phyloP scores from a whole-genome alignment of 2,113 vertebrate genomes.

The Azemiops feae region DNA sequence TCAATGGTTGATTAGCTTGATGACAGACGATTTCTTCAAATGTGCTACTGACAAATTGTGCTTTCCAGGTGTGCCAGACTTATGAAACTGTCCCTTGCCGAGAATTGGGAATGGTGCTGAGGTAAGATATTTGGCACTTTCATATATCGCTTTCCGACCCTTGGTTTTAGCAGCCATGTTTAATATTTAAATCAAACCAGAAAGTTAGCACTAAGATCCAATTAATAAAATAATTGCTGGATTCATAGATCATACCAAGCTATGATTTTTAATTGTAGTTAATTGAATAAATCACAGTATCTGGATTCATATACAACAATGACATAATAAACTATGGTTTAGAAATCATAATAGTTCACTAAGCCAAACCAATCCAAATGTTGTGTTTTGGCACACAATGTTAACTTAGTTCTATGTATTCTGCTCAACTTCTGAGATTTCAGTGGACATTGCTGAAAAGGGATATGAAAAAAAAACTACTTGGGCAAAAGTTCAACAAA shows the following conservation, averaged over 20 bases:
- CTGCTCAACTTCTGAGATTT: neutral
- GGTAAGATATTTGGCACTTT: conserved; percentile 61
- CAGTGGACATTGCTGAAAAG: neutral
- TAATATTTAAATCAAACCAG: too few relatives aligned
- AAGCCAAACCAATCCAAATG: neutral
- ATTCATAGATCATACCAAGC: neutral
- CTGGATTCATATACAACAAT: neutral
- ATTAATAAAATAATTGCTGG: neutral
- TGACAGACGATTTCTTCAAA: neutral
- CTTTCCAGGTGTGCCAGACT: conserved; percentile 73
- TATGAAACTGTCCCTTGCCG: conserved; percentile 77
- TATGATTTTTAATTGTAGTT: neutral
- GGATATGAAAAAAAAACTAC: neutral
- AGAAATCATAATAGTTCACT: neutral
- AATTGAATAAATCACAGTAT: neutral
- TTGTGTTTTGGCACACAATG: neutral
- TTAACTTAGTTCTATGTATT: neutral
- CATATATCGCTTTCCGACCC: neutral
- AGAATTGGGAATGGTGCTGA: conserved; percentile 73
- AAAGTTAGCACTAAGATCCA: neutral
- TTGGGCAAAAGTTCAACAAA: neutral
- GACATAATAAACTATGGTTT: neutral
- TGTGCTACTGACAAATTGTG: neutral
- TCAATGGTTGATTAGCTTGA: neutral
- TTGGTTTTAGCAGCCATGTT: neutral